Evolutionary conservation across 2,113 vertebrate species (phyloP).

Genomic region (Rhinopomastus cyanomelas): DNA sequence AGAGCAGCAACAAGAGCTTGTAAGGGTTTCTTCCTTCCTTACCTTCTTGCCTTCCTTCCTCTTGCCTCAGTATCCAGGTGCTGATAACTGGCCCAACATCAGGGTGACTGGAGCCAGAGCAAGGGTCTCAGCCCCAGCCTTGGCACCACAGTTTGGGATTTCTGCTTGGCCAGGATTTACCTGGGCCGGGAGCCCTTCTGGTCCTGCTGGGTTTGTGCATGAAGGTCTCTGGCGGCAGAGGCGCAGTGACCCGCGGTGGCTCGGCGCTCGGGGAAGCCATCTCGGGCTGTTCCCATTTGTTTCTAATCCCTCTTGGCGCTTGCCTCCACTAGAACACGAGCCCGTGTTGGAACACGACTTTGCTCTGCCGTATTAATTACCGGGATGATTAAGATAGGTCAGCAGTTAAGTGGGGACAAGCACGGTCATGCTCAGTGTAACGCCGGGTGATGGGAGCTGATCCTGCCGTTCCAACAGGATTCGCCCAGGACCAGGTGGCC

Average conservation of each 20-base stretch:
- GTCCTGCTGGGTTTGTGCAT: accelerated
- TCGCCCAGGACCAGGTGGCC: neutral
- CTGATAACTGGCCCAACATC: conserved; percentile 12
- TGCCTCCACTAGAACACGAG: neutral
- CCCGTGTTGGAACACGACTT: conserved; percentile 42
- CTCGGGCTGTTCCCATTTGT: neutral
- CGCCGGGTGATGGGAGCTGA: neutral
- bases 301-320: conserved; percentile 17
- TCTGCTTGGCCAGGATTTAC: neutral
- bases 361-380: conserved; percentile 28
- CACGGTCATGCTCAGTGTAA: neutral
- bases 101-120: neutral
- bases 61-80: conserved; percentile 3
- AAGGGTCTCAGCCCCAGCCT: neutral
- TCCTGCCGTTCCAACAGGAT: neutral
- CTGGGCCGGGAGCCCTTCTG: neutral
- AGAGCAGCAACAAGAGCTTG: neutral
- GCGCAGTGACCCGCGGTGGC: neutral
- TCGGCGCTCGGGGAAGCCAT: neutral
- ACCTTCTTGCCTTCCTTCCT: neutral
- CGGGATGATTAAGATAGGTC: conserved; percentile 51
- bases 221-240: neutral
- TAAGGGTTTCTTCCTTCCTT: neutral
- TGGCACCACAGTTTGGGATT: neutral
- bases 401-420: conserved; percentile 53